Base-by-base conservation (phyloP, 2,797 vertebrate species). In the Tapirus indicus region DNA sequence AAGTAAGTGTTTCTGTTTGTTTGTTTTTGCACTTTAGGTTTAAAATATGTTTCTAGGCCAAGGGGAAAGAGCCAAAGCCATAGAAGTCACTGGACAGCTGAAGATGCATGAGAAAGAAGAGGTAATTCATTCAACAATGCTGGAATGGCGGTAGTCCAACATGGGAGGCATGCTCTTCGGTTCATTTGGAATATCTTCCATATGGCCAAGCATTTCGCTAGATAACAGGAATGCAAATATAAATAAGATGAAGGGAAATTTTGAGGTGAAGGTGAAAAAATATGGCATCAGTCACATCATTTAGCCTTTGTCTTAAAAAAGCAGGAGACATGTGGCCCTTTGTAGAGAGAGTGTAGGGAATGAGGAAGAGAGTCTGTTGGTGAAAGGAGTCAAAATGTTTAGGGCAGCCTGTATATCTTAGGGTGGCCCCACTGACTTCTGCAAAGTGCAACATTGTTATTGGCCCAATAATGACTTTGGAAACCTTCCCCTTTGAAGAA, bases 401-500 rank as follows among this genome's bases (percentile, higher is more conserved):
- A 27, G 38, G 95, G 71, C 2, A 78, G 75, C 38, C 85, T 84
- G 47, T 68, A 6, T 41, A 29, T 80, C 74, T 75, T 23, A 21
- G 3, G 4, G 47, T 7, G 41, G 77, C 32, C 79, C 62, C 64
- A 20, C 14, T 88, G 96, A 82, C 77, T 91, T 79, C 84, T 86
- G 44, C 6, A 71, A 84, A 88, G 38, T 25, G 72, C 49, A 23
- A 17, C 95, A 78, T 0, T 54, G 88, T 17, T 77, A 44, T 18
- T 56, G 80, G 78, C 58, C 58, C 29, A 78, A 56, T 69, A 77
- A 90, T 20, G 93, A 72, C 71, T 95, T 88, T 49, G 72, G 58
- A 95, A 96, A 86, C 56, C 66, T 75, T 83, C 18, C 35, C 32
- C 66, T 92, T 91, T 64, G 80, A 95, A 93, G 88, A 95, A 85